These are phyloP conservation scores for Cryptocephalus moraei DNA, from an alignment of 2,888 invertebrate genomes.

Conservation along the genomic window DNA sequence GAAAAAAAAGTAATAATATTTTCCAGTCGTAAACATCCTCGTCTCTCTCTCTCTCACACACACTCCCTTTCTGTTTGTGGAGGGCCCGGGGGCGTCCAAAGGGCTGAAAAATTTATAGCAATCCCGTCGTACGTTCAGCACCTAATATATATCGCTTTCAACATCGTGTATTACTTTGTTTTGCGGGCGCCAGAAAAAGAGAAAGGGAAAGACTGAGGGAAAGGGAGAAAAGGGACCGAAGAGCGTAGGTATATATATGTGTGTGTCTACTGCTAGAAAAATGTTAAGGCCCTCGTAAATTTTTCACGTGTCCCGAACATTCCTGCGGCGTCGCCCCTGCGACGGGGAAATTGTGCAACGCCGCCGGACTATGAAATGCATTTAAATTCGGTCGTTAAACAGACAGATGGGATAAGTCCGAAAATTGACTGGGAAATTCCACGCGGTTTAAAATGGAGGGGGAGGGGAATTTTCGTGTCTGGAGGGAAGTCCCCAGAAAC, in stretches of 20 bases:
- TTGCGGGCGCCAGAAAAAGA: conserved; percentile 14
- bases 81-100: too few species aligned
- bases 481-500: too few species aligned
- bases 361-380: conserved; percentile 5
- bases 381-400: conserved; percentile 6
- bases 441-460: too few species aligned
- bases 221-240: too few species aligned
- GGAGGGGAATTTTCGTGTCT: too few species aligned
- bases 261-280: conserved; percentile 21
- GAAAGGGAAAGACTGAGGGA: too few species aligned
- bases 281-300: conserved; percentile 31
- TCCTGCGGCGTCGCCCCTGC: conserved; percentile 23
- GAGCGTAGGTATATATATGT: too few species aligned
- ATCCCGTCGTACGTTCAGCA: conserved; percentile 20
- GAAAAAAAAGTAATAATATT: too few species aligned
- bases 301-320: conserved; percentile 32
- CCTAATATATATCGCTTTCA: conserved; percentile 25
- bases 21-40: too few species aligned
- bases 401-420: conserved; percentile 1
- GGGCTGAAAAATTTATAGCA: neutral
- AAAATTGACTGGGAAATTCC: conserved; percentile 1
- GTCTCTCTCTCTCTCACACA: too few species aligned
- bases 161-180: conserved; percentile 33
- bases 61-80: too few species aligned
- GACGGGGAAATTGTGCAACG: conserved; percentile 4